A percentile compares a stretch with the other conserved stretches of the same genome.
Evolutionary conservation across 2,888 invertebrate species (phyloP).

Genomic region (Lepidonotus clava): DNA sequence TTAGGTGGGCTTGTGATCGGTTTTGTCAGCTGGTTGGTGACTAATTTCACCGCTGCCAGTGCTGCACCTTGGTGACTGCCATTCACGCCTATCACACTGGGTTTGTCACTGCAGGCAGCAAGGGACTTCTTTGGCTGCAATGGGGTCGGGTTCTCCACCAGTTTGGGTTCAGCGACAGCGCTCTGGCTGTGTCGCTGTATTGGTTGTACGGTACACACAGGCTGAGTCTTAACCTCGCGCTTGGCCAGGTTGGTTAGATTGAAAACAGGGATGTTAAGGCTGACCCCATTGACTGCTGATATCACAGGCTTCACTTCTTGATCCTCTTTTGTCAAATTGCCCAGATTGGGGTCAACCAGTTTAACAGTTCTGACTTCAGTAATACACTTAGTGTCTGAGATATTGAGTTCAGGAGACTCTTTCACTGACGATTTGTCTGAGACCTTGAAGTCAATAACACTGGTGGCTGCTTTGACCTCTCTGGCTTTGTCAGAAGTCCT

Average conservation of each 20-base stretch:
- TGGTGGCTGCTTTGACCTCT: background rate
- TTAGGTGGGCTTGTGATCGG: too few species aligned
- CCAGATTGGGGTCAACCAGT: background rate
- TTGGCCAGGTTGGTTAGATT: slow-evolving; percentile 10
- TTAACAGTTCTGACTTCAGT: slow-evolving; percentile 6
- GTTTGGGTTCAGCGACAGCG: background rate
- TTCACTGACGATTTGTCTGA: background rate
- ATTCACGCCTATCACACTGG: background rate
- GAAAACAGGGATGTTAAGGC: slow-evolving; percentile 42
- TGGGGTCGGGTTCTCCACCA: background rate
- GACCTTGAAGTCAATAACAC: background rate
- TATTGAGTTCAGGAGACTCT: background rate
- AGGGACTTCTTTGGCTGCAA: background rate
- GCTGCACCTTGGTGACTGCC: background rate
- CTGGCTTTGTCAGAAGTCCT: background rate
- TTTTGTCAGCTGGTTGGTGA: too few species aligned
- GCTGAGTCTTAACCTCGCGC: slow-evolving; percentile 3
- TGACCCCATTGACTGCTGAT: slow-evolving; percentile 30
- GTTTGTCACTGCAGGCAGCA: background rate
- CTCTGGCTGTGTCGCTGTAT: slow-evolving; percentile 16
- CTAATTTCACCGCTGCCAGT: background rate
- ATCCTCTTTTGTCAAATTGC: slow-evolving; percentile 35
- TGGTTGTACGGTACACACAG: slow-evolving; percentile 32
- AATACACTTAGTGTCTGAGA: background rate
- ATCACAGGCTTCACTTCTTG: slow-evolving; percentile 14